Conservation (phyloP, 1,140 invertebrate species). For the Drosophila tristis region DNA sequence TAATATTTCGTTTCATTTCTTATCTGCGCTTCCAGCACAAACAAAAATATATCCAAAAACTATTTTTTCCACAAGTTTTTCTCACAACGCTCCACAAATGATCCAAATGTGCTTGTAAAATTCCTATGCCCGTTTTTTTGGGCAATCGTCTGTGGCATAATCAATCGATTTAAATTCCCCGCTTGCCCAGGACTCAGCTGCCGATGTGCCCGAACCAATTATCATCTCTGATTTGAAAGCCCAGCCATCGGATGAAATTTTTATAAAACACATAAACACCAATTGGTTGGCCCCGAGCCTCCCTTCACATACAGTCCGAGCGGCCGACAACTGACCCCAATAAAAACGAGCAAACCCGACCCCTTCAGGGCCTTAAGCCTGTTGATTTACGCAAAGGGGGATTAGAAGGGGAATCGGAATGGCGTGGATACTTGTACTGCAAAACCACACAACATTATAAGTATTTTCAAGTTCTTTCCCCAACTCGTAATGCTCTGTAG, state of each 20-base stretch:
- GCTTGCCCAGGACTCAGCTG: slow-evolving; percentile 56
- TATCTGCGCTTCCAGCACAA: no score
- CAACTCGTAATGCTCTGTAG: slow-evolving; percentile 21
- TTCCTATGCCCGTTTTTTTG: neutral
- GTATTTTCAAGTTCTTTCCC: slow-evolving; percentile 25
- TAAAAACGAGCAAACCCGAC: slow-evolving; percentile 52
- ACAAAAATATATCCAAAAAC: no score
- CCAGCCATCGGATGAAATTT: slow-evolving; percentile 43
- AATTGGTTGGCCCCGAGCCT: slow-evolving; percentile 16
- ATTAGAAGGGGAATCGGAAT: slow-evolving; percentile 17
- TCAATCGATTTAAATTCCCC: slow-evolving; percentile 62
- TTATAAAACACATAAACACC: slow-evolving; percentile 31
- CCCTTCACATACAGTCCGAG: slow-evolving; percentile 4
- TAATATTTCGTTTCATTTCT: no score
- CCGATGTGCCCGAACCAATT: slow-evolving; percentile 54
- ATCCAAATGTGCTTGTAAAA: no score
- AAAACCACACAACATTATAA: slow-evolving; percentile 40
- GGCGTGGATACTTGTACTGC: slow-evolving; percentile 21
- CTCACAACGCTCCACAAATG: no score
- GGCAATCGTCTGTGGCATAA: slow-evolving; percentile 32
- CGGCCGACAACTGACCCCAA: slow-evolving; percentile 50
- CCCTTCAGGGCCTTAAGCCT: slow-evolving; percentile 44
- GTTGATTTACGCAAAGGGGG: slow-evolving; percentile 73
- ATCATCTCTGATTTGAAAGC: slow-evolving; percentile 69
- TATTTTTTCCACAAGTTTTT: no score